These are phyloP conservation scores for Pseudorhiza aurosa DNA, from an alignment of 30 jellyfish, hydroid and myxozoan species.

Conservation along the genomic window DNA sequence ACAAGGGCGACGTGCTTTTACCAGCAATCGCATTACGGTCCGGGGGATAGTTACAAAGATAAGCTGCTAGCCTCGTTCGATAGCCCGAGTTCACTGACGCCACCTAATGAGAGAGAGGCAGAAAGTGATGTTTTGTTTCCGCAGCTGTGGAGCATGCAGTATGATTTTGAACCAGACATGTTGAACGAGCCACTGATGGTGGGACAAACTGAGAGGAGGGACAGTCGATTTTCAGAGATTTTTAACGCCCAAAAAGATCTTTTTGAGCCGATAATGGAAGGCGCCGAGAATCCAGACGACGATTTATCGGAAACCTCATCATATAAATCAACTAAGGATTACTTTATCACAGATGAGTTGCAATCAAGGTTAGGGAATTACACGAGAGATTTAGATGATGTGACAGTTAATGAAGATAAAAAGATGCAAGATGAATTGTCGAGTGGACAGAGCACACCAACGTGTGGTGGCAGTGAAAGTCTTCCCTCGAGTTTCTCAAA, in stretches of 20 bases:
- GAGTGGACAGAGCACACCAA: constrained; percentile 45
- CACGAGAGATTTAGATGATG: not conserved
- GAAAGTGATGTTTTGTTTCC: constrained; percentile 34
- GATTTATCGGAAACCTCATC: constrained; percentile 47
- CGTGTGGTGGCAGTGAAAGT: constrained; percentile 15
- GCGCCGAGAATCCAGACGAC: constrained; percentile 33
- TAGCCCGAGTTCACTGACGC: constrained; percentile 15
- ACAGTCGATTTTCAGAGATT: constrained; percentile 45
- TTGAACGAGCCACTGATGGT: constrained; percentile 6
- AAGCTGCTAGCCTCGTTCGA: constrained; percentile 70
- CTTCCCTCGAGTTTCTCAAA: constrained; percentile 46
- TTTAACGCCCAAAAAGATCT: constrained; percentile 54
- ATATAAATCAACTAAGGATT: constrained; percentile 38
- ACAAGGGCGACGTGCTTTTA: not conserved
- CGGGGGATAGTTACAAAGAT: constrained; percentile 31
- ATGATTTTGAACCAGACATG: constrained; percentile 32
- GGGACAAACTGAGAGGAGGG: constrained; percentile 38
- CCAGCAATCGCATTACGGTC: not conserved
- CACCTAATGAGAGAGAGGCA: constrained; percentile 25
- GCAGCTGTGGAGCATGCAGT: constrained; percentile 28
- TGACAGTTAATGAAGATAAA: not conserved
- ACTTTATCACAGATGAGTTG: not conserved
- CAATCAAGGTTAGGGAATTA: not conserved
- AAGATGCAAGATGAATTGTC: not conserved
- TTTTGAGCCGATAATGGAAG: constrained; percentile 55